These are phyloP conservation scores for Apaloderma vittatum DNA, from an alignment of 2,113 vertebrate genomes.

Conservation along the genomic window DNA sequence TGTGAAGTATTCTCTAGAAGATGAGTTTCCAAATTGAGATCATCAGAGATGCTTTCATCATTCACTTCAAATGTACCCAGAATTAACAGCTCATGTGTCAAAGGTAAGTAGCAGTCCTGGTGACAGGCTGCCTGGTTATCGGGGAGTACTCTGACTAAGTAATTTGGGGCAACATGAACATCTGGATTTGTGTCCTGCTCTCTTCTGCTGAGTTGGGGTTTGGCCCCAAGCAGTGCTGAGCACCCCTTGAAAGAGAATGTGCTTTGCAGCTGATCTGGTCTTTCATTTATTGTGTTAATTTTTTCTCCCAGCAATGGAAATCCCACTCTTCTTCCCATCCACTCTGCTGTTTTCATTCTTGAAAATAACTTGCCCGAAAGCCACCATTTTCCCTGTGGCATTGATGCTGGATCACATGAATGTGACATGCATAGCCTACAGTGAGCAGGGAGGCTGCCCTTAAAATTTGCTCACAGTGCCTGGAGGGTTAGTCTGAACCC, in stretches of 20 bases:
- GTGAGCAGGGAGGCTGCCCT: background rate
- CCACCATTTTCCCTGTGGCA: rapidly evolving
- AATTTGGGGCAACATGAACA: background rate
- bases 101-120: background rate
- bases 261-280: background rate
- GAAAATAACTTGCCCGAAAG: background rate
- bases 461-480: background rate
- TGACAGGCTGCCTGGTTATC: background rate
- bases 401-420: background rate
- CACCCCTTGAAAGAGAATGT: background rate
- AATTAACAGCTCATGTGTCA: background rate
- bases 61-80: background rate
- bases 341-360: background rate
- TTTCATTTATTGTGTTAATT: background rate
- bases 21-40: slow-evolving; percentile 9
- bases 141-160: background rate
- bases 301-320: background rate
- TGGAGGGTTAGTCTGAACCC: background rate
- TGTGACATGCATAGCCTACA: background rate
- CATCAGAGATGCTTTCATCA: background rate
- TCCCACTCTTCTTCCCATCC: background rate
- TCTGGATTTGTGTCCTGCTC: background rate
- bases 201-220: background rate
- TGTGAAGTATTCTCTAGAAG: background rate
- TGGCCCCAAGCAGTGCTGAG: rapidly evolving